Percentiles rank a stretch among this genome's conserved stretches.
phyloP scores from a whole-genome alignment of 2,888 invertebrate species.

The Hypolimnas misippus region DNA sequence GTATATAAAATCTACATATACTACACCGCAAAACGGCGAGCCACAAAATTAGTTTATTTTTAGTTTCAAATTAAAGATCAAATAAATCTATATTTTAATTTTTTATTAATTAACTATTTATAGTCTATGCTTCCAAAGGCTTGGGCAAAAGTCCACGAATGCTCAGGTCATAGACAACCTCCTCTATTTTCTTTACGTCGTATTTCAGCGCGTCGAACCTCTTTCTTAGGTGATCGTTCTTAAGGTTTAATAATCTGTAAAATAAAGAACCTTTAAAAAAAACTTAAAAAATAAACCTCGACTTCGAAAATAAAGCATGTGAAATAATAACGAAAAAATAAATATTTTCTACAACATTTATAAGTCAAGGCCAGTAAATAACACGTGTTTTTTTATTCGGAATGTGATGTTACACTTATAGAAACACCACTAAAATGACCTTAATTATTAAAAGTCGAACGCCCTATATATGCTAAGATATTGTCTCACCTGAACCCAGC shows the following conservation, averaged over 20 bases:
- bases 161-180: constrained; percentile 94
- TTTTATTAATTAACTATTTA: constrained; percentile 1
- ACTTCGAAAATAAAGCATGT: too few relatives aligned
- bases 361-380: not conserved
- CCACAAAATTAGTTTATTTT: too few relatives aligned
- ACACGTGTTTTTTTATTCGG: constrained; percentile 7
- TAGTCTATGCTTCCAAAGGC: constrained; percentile 24
- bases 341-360: too few relatives aligned
- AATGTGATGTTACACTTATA: too few relatives aligned
- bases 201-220: constrained; percentile 95
- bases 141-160: constrained; percentile 88
- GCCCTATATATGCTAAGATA: too few relatives aligned
- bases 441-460: not conserved
- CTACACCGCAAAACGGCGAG: too few relatives aligned
- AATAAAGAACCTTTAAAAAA: too few relatives aligned
- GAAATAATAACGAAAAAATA: too few relatives aligned
- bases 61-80: not conserved
- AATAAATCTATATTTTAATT: not conserved
- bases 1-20: too few relatives aligned
- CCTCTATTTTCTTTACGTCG: constrained; percentile 97
- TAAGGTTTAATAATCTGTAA: constrained; percentile 89
- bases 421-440: too few relatives aligned
- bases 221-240: constrained; percentile 94
- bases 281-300: too few relatives aligned
- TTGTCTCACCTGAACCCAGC: constrained; percentile 89